Conservation (phyloP, 2,888 invertebrate species). For the Thera britannica region DNA sequence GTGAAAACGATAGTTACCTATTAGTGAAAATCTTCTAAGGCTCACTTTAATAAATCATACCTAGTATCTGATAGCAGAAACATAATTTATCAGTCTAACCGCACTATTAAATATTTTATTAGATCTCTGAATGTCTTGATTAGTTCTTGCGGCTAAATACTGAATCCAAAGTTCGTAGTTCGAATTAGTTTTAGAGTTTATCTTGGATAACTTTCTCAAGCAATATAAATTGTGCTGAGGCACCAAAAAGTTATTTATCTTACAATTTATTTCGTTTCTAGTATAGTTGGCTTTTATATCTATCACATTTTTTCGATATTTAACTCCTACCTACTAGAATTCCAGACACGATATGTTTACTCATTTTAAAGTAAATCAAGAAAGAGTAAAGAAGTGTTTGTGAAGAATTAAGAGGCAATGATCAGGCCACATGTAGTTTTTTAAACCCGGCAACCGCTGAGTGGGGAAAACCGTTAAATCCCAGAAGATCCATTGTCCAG, state of each 20-base stretch:
- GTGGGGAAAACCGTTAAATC: no score
- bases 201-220: slow-evolving; percentile 17
- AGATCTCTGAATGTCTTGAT: slow-evolving; percentile 6
- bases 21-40: neutral
- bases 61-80: neutral
- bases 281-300: no score
- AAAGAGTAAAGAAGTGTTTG: no score
- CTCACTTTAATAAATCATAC: neutral
- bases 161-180: slow-evolving; percentile 16
- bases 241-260: slow-evolving; percentile 5
- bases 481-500: no score
- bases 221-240: slow-evolving; percentile 8
- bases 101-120: neutral
- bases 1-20: no score
- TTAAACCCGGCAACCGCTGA: no score
- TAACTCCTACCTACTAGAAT: no score
- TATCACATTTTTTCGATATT: no score
- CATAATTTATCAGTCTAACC: neutral
- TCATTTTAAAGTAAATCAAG: no score
- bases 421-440: no score
- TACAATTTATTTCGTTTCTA: neutral
- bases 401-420: no score
- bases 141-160: slow-evolving; percentile 11
- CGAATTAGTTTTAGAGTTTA: slow-evolving; percentile 23
- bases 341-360: no score